A percentile compares a stretch with the other conserved stretches of the same genome.
phyloP scores from a whole-genome alignment of 2,113 vertebrate species.

The Lonchura striata region DNA sequence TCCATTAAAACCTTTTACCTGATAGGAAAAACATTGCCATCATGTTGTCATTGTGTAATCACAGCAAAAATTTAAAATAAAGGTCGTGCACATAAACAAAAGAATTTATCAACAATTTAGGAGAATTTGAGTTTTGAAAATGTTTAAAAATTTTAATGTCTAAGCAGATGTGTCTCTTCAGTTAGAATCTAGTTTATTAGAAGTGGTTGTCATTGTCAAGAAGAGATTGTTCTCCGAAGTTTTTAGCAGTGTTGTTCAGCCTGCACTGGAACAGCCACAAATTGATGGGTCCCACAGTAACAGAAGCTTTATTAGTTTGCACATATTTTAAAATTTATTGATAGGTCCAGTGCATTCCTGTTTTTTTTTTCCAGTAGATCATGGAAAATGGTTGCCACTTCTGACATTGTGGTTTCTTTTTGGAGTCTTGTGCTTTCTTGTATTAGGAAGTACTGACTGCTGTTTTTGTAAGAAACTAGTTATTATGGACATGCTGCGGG shows the following conservation, averaged over 20 bases:
- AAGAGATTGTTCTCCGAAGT: neutral
- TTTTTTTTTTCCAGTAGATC: neutral
- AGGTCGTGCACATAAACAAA: neutral
- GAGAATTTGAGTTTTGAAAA: neutral
- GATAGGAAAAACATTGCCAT: neutral
- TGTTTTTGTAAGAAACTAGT: neutral
- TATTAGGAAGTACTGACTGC: neutral
- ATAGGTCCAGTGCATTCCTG: rapidly evolving
- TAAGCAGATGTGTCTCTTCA: neutral
- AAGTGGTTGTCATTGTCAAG: neutral
- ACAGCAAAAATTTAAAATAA: neutral
- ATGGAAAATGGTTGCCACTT: neutral
- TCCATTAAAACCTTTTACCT: conserved; percentile 39
- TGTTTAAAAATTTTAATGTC: neutral
- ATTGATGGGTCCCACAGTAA: neutral
- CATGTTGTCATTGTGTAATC: neutral
- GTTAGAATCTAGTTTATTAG: neutral
- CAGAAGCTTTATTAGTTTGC: neutral
- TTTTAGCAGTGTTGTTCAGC: neutral
- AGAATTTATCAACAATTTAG: neutral
- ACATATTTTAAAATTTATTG: neutral
- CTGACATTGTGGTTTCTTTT: neutral
- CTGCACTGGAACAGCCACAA: rapidly evolving
- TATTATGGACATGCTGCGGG: rapidly evolving
- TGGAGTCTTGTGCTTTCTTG: neutral